Evolutionary conservation across 2,888 invertebrate species (phyloP).

Genomic region (Neocrepidodera transversa): DNA sequence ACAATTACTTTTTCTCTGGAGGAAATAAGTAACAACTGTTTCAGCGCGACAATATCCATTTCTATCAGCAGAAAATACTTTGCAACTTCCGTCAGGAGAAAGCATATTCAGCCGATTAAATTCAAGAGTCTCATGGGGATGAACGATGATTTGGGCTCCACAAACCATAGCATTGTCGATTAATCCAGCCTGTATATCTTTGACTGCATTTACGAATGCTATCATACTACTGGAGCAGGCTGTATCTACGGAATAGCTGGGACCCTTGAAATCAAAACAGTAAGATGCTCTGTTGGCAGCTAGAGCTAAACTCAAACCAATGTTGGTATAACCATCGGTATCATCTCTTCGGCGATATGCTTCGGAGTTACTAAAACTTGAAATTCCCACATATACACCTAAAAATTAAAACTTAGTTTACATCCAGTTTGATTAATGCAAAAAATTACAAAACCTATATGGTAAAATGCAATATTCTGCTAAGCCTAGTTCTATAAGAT

Average conservation of each 20-base stretch:
- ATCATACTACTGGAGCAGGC: conserved; percentile 46
- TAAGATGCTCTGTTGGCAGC: conserved; percentile 45
- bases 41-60: conserved; percentile 56
- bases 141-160: conserved; percentile 39
- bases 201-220: conserved; percentile 42
- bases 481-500: too few species aligned
- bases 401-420: too few species aligned
- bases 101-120: conserved; percentile 38
- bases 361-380: conserved; percentile 14
- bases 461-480: too few species aligned
- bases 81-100: conserved; percentile 26
- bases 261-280: conserved; percentile 47
- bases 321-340: conserved; percentile 38
- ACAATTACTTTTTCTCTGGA: conserved; percentile 59
- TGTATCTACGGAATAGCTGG: conserved; percentile 46
- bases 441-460: too few species aligned
- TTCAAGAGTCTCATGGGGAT: conserved; percentile 43
- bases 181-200: conserved; percentile 35
- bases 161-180: conserved; percentile 39
- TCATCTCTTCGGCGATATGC: conserved; percentile 18
- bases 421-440: too few species aligned
- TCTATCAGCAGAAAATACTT: conserved; percentile 38
- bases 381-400: conserved; percentile 41
- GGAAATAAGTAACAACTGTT: conserved; percentile 57
- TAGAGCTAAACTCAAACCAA: conserved; percentile 33